A percentile compares a stretch with the other conserved stretches of the same genome.
phyloP scores from a whole-genome alignment of 2,797 vertebrate genomes.

The Molossus alvarezi region DNA sequence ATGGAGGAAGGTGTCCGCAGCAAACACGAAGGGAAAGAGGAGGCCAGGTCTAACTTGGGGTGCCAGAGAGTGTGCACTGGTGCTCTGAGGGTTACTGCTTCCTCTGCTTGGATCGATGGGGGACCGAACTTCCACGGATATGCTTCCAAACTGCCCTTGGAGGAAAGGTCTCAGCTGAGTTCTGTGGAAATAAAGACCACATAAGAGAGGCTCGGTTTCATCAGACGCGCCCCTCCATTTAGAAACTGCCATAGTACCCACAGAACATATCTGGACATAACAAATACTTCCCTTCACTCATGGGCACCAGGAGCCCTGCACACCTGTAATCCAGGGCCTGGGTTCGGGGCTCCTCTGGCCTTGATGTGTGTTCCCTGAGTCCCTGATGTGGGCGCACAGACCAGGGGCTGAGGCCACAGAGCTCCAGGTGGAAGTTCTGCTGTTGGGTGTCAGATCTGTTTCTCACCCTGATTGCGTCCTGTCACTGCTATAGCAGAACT shows the following conservation, averaged over 20 bases:
- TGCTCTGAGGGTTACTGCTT: not conserved
- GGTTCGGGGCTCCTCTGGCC: not conserved
- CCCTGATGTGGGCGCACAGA: not conserved
- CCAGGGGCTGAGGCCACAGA: not conserved
- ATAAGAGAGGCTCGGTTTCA: not conserved
- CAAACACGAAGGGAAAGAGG: not conserved
- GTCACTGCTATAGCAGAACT: not conserved
- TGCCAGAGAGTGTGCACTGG: not conserved
- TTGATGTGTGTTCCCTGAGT: not conserved
- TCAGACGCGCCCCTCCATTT: not conserved
- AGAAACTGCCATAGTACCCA: not conserved
- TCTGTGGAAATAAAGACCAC: not conserved
- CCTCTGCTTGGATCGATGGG: not conserved
- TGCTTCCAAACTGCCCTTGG: not conserved
- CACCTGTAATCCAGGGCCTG: not conserved
- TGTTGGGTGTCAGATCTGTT: not conserved
- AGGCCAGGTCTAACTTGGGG: not conserved
- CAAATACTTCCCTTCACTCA: not conserved
- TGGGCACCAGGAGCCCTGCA: not conserved
- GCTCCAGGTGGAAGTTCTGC: not conserved
- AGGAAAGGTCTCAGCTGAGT: not conserved
- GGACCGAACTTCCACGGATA: not conserved
- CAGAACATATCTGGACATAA: not conserved
- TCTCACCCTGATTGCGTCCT: not conserved
- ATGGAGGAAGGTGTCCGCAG: not conserved